Evolutionary conservation across 2,888 invertebrate genomes (phyloP), one percentile per base, ranked within the genome.

Genomic region (Melanostoma mellinum): DNA sequence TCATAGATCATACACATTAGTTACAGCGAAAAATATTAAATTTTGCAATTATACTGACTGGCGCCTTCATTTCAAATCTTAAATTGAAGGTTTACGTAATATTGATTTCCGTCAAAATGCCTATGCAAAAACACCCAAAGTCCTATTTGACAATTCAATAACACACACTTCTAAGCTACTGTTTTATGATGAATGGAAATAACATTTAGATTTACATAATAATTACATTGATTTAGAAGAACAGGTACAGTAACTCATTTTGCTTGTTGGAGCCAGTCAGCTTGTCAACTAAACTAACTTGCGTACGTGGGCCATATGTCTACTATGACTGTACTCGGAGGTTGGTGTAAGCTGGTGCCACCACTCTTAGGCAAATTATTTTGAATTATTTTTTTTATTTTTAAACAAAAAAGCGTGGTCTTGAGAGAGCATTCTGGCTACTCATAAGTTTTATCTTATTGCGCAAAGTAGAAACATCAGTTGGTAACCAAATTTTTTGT

Each of bases 401-500:
- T 60, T 8, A n/a, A 35, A 30, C 32, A 35, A 40, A 40, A 65
- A 52, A 72, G 77, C 77, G 77, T 77, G 71, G 72, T 76, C 76
- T 71, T 53, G 67, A 50, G 81, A 61, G 53, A 69, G 32, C 68
- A 52, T 50, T 46, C 10, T 33, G 32, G 55, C 81, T 72, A 72
- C 65, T 81, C 68, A 44, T 35, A 52, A 75, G 44, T 60, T 50
- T 55, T 69, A 44, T 50, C 32, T 58, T 32, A 42, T 58, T 55
- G 63, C 5, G 71, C 69, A 58, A 67, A 71, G 20, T 76, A 71
- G 58, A 63, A 75, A 81, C 72, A 77, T 68, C 67, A 63, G 68
- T 78, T 46, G 58, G 73, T 73, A 65, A 78, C 78, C 82, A 82
- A 82, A 82, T 77, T 77, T 78, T 77, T 82, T 73, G 58, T 61